Evolutionary conservation across 2,113 vertebrate species (phyloP).

Genomic region (Trematocara zebra): DNA sequence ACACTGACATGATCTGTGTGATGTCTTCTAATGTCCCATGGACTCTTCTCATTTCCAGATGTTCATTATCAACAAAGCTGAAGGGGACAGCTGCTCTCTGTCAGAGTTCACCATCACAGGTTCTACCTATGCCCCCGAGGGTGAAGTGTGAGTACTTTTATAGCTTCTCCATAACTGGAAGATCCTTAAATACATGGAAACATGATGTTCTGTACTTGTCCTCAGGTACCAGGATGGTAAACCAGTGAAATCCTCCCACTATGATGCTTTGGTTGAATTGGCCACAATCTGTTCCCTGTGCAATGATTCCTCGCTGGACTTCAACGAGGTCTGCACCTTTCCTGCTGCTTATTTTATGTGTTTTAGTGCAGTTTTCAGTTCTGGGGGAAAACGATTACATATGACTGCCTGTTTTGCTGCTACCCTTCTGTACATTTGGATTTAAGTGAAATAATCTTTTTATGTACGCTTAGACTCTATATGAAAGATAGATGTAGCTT

Average conservation of each 20-base stretch:
- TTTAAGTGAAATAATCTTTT: background rate
- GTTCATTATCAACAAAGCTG: constrained; percentile 87
- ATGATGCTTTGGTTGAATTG: constrained; percentile 89
- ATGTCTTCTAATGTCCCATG: background rate
- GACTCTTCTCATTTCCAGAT: constrained; percentile 74
- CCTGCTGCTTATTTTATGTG: background rate
- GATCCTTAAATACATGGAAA: background rate
- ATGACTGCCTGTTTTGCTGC: background rate
- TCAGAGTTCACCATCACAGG: constrained; percentile 94
- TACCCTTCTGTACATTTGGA: background rate
- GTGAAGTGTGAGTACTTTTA: constrained; percentile 88
- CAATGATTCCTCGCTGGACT: constrained; percentile 98
- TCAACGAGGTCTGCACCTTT: constrained; percentile 83
- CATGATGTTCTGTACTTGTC: background rate
- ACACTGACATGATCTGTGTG: background rate
- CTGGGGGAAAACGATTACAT: rapidly evolving
- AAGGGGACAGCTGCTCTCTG: constrained; percentile 85
- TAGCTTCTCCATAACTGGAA: background rate
- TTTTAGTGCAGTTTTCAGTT: background rate
- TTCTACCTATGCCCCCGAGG: constrained; percentile 92
- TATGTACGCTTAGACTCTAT: rapidly evolving
- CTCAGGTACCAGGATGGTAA: constrained; percentile 86
- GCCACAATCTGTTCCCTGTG: constrained; percentile 97
- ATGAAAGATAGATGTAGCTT: background rate
- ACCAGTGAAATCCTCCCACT: constrained; percentile 78